Evolutionary conservation across 1,140 invertebrate species (phyloP).

Genomic region (Rhagoletis pomonella): DNA sequence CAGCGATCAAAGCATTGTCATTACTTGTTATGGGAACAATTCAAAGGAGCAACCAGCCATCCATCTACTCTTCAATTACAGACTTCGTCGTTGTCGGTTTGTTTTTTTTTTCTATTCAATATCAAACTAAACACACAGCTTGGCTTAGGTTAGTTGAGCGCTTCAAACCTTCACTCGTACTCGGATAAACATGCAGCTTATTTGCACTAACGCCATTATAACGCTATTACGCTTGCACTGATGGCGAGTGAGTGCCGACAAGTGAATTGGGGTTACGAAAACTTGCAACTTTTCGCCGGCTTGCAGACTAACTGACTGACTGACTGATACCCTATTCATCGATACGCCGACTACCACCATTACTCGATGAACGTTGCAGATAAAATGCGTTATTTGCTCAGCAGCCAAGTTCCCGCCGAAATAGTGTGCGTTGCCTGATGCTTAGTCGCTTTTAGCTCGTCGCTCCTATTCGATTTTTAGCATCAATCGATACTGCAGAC

Average conservation of each 20-base stretch:
- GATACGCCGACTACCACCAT: not conserved
- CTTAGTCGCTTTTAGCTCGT: not conserved
- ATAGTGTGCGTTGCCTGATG: not conserved
- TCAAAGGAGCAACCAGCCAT: not conserved
- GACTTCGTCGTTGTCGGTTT: not conserved
- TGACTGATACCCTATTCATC: not conserved
- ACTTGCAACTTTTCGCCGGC: not conserved
- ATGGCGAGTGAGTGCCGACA: not conserved
- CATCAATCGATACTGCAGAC: slow-evolving; percentile 15
- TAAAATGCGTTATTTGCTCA: not conserved
- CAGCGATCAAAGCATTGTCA: slow-evolving; percentile 12
- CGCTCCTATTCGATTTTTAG: not conserved
- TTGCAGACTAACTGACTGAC: too few species aligned
- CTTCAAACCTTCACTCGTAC: not conserved
- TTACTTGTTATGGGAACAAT: slow-evolving; percentile 9
- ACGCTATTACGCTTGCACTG: not conserved
- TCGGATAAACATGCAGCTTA: not conserved
- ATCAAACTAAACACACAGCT: not conserved
- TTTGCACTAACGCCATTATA: slow-evolving; percentile 6
- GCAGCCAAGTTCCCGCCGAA: not conserved
- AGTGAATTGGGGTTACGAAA: not conserved
- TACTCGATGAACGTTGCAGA: not conserved
- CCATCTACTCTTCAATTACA: not conserved
- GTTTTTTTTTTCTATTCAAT: not conserved
- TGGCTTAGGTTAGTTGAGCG: not conserved